Evolutionary conservation across 2,888 invertebrate genomes (phyloP), one percentile per base, ranked within the genome.

Genomic region (Vannuccia rotundouncinata): DNA sequence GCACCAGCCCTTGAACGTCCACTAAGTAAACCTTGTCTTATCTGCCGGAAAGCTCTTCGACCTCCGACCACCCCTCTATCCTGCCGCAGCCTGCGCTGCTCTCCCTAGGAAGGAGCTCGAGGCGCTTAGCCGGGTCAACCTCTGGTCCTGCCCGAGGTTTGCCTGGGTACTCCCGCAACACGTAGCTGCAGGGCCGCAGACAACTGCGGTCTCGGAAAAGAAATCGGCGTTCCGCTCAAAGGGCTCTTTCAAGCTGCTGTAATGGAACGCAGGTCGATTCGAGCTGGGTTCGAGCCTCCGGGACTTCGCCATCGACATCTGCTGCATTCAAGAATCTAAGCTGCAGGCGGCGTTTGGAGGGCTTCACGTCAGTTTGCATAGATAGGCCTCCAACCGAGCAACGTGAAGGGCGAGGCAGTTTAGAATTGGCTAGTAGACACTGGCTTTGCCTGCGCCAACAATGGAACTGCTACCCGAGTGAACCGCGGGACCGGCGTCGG

Each of bases 401-500:
- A 75, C 28, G 76, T 17, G n/a, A 29, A 17, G 29, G 28, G 76
- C n/a, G 76, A 75, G 30, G n/a, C 2, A n/a, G 2, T 75, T 10
- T n/a, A 31, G 76, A 45, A 75, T 28, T 75, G 76, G 76, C 29
- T 29, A n/a, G 27, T 31, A n/a, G 29, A 29, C 76, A 29, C 29
- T 28, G 31, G 31, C 76, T 31, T 75, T 17, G 29, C 30, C 76
- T 27, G 29, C 22, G 30, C 31, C 25, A 75, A 75, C 31, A 28
- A 75, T 75, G 76, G 76, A 10, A n/a, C 76, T 10, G 30, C 29
- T n/a, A 75, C 29, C 28, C 76, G 29, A 10, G 76, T 75, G 76
- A 75, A 75, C 76, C n/a, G 76, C 17, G 76, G 30, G n/a, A 75
- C 76, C 17, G 76, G 30, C 5, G 76, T n/a, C 25, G 30, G n/a